Base-by-base conservation (phyloP, 2,888 invertebrate species). In the Drosophila nr. perissopoda region DNA sequence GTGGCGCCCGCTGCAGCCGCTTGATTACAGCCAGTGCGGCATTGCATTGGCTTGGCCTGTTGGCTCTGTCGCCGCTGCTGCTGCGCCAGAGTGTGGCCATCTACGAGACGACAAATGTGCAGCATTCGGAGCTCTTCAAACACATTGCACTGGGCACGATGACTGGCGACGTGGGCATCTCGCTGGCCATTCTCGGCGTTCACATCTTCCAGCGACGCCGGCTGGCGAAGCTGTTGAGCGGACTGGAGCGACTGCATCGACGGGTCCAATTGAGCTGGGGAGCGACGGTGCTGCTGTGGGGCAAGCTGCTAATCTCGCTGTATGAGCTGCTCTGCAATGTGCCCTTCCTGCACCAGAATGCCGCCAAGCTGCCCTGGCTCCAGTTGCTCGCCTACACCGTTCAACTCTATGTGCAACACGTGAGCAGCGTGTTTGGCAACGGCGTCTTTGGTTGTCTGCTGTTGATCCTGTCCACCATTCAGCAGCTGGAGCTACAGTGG, bases 301-400 rank as follows among this genome's bases (percentile, higher is more conserved):
- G 81, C n/a, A 92, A 92, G 73, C 27, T 90, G 29, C 34, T 81
- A 5, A 76, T 90, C 21, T 87, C 82, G 38, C 67, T 82, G 2
- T 91, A 92, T 61, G 88, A 91, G 40, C 61, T 91, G 33, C 53
- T 88, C 18, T 79, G 89, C 73, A 91, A 84, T 69, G 70, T 91
- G 16, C 93, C 92, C 13, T 92, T 89, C 51, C 34, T 92, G 36
- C 69, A 71, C 4, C 62, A 81, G 18, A 72, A 81, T 7, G 83
- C 84, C 2, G 48, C 59, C 1, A 72, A 65, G 4, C 74, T 92
- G 53, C 67, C 88, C 13, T 72, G 80, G 61, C 51, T 60, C 29
- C 83, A 81, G 58, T 67, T 91, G 1, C 27, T 85, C 34, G 88
- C 87, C n/a, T 92, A 88, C 61, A 66, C 83, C 6, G 49, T 86